A percentile compares a stretch with the other conserved stretches of the same genome.
phyloP scores from a whole-genome alignment of 2,888 invertebrate species.

The Neuroscelio doddi region DNA sequence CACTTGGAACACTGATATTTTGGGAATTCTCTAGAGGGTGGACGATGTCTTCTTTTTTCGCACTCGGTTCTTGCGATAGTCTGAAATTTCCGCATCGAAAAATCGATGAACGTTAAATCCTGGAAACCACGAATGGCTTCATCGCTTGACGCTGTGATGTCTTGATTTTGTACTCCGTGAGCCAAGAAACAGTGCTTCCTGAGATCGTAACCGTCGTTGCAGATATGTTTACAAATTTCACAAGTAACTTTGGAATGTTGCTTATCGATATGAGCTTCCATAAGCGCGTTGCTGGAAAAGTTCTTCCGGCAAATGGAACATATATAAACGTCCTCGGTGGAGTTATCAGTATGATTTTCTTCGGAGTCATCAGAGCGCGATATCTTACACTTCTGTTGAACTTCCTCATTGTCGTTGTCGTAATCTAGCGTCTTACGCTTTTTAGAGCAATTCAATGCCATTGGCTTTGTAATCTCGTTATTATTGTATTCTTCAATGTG shows the following conservation, averaged over 20 bases:
- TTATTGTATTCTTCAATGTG: slow-evolving; percentile 74
- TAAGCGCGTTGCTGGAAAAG: slow-evolving; percentile 76
- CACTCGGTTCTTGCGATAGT: slow-evolving; percentile 83
- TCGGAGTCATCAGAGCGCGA: slow-evolving; percentile 42
- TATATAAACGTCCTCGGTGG: slow-evolving; percentile 51
- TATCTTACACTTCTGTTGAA: slow-evolving; percentile 20
- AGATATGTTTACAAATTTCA: slow-evolving; percentile 81
- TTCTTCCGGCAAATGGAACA: slow-evolving; percentile 79
- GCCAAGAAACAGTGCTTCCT: slow-evolving; percentile 80
- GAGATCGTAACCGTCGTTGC: slow-evolving; percentile 61
- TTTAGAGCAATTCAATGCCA: slow-evolving; percentile 27
- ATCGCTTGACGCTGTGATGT: slow-evolving; percentile 62
- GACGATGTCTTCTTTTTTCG: slow-evolving; percentile 79
- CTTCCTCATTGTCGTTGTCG: slow-evolving; percentile 44
- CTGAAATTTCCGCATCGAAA: slow-evolving; percentile 85
- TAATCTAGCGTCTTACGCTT: slow-evolving; percentile 56
- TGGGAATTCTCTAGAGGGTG: slow-evolving; percentile 74
- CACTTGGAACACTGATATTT: slow-evolving; percentile 82
- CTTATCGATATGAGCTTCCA: slow-evolving; percentile 79
- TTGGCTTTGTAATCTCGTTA: slow-evolving; percentile 74
- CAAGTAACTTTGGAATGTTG: slow-evolving; percentile 83
- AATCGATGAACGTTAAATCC: slow-evolving; percentile 85
- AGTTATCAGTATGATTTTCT: slow-evolving; percentile 31
- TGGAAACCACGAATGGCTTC: slow-evolving; percentile 74
- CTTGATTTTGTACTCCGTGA: slow-evolving; percentile 80